Evolutionary conservation across 2,888 invertebrate genomes (phyloP), one percentile per base, ranked within the genome.

Genomic region (Abrostola triplasia): DNA sequence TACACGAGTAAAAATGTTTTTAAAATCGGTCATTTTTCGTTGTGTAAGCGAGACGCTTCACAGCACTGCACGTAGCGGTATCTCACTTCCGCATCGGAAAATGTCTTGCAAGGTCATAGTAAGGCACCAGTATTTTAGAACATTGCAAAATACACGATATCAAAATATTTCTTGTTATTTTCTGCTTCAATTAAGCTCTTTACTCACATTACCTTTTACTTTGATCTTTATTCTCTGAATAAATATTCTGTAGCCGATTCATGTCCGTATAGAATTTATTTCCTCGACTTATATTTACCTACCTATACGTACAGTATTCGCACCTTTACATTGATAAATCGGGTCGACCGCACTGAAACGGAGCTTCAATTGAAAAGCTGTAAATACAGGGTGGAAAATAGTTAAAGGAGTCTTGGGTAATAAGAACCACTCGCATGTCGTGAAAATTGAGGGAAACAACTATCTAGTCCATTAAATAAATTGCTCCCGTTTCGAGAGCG

Each of bases 381-480:
- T 70, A 61, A 69, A 75, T 48, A 53, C 47, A 53, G 70, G 56
- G 62, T 59, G 48, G 63, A 57, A 72, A 67, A 70, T 67, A 67
- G 69, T 76, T 64, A 64, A 67, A 77, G 69, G 67, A 71, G 53
- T 64, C 55, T 67, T 67, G 70, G 67, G 36, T 58, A 76, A 67
- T 64, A 77, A 50, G 69, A 74, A 73, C 72, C 65, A 77, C 74
- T 79, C 76, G 59, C 72, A 76, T 79, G 82, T 77, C 75, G 83
- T 62, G 67, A 68, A 79, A 82, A 85, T 82, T 77, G 81, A 63
- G 75, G 70, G 77, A 81, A 86, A 81, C 83, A 87, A 87, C 84
- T 87, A 87, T 84, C 84, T 82, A 80, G 83, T 84, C 89, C 90
- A 91, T 91, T 91, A 91, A 87, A 91, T 88, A 90, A 90, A 92